These are phyloP conservation scores for Meta bourneti DNA, from an alignment of 2,888 invertebrate species.

Conservation along the genomic window DNA sequence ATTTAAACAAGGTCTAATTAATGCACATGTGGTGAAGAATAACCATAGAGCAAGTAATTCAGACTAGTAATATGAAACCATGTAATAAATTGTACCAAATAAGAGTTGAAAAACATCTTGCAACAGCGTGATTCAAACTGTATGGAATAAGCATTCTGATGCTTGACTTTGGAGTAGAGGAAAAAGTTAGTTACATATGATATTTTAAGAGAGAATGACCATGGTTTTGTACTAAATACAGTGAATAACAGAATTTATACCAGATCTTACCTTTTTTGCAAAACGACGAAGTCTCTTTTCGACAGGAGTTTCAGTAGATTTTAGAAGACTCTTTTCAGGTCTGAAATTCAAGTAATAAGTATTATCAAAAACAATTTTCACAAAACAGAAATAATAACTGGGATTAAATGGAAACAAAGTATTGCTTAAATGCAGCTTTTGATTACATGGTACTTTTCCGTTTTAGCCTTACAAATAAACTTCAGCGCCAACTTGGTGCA, in stretches of 20 bases:
- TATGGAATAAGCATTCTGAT: not conserved
- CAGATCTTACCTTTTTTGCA: slow-evolving; percentile 86
- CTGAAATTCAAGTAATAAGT: slow-evolving; percentile 37
- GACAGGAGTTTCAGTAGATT: slow-evolving; percentile 96
- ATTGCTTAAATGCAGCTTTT: not conserved
- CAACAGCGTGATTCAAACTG: too few species aligned
- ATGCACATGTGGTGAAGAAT: too few species aligned
- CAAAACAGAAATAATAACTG: not conserved
- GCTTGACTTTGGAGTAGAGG: too few species aligned
- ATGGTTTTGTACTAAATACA: not conserved
- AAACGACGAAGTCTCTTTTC: slow-evolving; percentile 92
- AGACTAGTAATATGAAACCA: not conserved
- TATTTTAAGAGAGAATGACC: not conserved
- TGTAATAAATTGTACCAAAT: too few species aligned
- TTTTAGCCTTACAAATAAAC: too few species aligned
- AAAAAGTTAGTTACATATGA: too few species aligned
- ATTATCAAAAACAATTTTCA: not conserved
- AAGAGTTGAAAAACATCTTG: too few species aligned
- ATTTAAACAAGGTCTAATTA: too few species aligned
- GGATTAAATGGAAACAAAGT: not conserved
- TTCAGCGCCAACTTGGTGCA: too few species aligned
- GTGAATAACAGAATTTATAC: not conserved
- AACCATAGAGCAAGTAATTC: not conserved
- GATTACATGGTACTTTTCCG: too few species aligned
- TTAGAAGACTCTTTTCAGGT: slow-evolving; percentile 83